Evolutionary conservation across 2,113 vertebrate species (phyloP).

Genomic region (Ploceus nigricollis): DNA sequence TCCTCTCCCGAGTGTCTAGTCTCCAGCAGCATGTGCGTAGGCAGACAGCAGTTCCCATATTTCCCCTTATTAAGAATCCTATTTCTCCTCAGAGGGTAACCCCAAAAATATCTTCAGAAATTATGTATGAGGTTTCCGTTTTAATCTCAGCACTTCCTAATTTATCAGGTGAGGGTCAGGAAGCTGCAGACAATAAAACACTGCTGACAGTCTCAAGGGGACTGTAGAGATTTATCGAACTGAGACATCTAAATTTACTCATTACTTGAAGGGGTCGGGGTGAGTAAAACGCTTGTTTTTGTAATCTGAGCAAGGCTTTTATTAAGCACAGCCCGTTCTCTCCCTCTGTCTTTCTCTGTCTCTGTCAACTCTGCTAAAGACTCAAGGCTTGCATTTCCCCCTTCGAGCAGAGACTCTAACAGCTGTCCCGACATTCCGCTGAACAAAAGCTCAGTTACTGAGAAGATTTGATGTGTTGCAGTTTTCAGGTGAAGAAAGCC

Average conservation of each 20-base stretch:
- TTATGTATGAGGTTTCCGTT: constrained; percentile 10
- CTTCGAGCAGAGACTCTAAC: not conserved
- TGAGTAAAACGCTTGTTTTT: not conserved
- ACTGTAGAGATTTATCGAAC: not conserved
- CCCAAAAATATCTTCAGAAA: constrained; percentile 36
- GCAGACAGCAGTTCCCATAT: constrained; percentile 42
- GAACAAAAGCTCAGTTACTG: not conserved
- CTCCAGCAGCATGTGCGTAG: constrained; percentile 8
- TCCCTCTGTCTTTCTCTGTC: not conserved
- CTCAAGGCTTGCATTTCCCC: not conserved
- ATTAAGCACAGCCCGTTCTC: not conserved
- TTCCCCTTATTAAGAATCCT: constrained; percentile 57
- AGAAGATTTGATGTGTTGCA: not conserved
- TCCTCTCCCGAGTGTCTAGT: constrained; percentile 5
- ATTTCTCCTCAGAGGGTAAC: constrained; percentile 20
- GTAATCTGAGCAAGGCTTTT: constrained; percentile 16
- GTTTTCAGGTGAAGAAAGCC: not conserved
- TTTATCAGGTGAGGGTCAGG: constrained; percentile 45
- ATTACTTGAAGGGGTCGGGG: not conserved
- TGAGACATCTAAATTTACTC: constrained; percentile 21
- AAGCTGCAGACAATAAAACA: constrained; percentile 37
- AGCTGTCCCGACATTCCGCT: not conserved
- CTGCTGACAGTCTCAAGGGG: constrained; percentile 22
- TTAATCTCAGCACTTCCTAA: not conserved
- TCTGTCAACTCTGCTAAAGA: not conserved